These are phyloP conservation scores for Lepidurus couesii DNA, from an alignment of 1,140 invertebrate species.

Conservation along the genomic window DNA sequence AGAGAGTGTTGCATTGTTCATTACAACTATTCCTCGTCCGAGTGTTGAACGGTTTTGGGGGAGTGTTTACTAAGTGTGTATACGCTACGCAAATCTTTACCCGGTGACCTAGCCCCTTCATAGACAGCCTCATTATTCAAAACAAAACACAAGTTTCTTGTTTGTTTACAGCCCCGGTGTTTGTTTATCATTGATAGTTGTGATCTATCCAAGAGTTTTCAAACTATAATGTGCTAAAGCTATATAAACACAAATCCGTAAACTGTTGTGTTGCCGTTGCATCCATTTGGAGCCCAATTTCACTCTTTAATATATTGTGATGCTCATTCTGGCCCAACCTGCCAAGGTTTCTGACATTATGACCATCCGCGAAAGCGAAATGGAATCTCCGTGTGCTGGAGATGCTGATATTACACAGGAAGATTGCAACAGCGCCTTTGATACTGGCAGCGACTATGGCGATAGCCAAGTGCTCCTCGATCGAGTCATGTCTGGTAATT, in stretches of 20 bases:
- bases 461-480: not conserved
- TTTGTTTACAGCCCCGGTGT: too few relatives aligned
- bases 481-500: not conserved
- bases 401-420: not conserved
- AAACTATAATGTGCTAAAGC: too few relatives aligned
- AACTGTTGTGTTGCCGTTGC: not conserved
- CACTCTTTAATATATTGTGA: not conserved
- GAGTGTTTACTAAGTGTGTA: not conserved
- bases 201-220: too few relatives aligned
- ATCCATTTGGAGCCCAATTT: not conserved
- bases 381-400: not conserved
- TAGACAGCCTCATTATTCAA: too few relatives aligned
- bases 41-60: not conserved
- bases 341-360: not conserved
- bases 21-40: not conserved
- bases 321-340: constrained; percentile 7
- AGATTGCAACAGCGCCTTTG: not conserved
- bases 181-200: too few relatives aligned
- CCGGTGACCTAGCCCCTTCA: not conserved
- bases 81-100: not conserved
- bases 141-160: too few relatives aligned
- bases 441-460: not conserved
- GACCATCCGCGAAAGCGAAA: not conserved
- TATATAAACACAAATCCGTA: not conserved
- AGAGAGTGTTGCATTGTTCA: not conserved